A percentile compares a stretch with the other conserved stretches of the same genome.
Evolutionary conservation across 2,797 vertebrate species (phyloP).

Genomic region (Staurois parvus): DNA sequence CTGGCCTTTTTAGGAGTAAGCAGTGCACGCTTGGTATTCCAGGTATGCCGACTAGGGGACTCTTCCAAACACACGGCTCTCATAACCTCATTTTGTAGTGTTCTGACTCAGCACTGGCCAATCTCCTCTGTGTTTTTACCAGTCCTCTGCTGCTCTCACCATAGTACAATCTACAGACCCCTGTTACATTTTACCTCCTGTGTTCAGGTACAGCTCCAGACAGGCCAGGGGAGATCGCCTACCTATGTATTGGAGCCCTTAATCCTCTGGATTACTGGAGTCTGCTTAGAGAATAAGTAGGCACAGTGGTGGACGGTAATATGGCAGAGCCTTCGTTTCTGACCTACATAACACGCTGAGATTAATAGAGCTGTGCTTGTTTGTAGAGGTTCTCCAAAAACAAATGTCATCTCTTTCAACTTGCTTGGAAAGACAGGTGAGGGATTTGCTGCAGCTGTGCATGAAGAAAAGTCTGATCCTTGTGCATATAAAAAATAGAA

Average conservation of each 20-base stretch:
- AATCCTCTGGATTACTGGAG: slow-evolving; percentile 35
- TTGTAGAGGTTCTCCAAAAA: neutral
- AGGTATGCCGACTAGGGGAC: neutral
- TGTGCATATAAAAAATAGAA: no score
- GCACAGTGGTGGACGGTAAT: neutral
- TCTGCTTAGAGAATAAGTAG: neutral
- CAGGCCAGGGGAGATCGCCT: neutral
- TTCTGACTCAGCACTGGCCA: neutral
- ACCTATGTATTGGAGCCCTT: neutral
- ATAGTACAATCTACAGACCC: neutral
- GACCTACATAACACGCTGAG: neutral
- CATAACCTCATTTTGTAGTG: neutral
- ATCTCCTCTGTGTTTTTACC: neutral
- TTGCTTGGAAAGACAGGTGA: no score
- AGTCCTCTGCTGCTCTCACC: neutral
- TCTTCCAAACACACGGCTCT: neutral
- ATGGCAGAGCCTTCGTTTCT: neutral
- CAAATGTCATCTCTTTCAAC: neutral
- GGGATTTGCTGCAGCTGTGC: no score
- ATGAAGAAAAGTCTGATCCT: no score
- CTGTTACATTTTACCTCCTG: neutral
- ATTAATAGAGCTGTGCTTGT: neutral
- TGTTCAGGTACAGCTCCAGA: neutral
- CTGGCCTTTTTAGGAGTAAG: neutral
- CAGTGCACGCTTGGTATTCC: neutral